Evolutionary conservation across 2,113 vertebrate genomes (phyloP).

Genomic region (Eupsittula cactorum): DNA sequence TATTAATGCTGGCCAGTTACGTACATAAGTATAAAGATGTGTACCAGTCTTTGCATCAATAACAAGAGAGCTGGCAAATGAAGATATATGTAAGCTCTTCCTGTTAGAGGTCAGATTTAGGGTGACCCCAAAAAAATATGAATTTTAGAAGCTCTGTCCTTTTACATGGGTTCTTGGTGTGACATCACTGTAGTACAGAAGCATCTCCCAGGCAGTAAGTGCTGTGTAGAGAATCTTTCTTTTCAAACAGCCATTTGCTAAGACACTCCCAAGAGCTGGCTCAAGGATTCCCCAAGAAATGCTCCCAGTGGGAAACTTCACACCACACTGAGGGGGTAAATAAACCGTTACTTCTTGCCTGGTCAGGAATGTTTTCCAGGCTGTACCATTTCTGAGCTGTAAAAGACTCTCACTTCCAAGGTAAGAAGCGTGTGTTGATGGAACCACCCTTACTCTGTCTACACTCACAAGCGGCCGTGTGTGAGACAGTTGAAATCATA

Average conservation of each 20-base stretch:
- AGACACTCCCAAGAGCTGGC: fast-evolving
- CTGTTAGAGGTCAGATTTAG: background rate
- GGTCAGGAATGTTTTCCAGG: background rate
- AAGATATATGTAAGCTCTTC: background rate
- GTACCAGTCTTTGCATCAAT: background rate
- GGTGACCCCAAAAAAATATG: background rate
- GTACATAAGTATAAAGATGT: background rate
- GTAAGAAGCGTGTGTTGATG: background rate
- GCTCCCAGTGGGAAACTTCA: background rate
- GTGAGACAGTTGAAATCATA: background rate
- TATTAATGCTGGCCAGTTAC: background rate
- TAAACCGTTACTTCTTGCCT: background rate
- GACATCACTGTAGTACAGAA: background rate
- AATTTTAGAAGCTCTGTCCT: background rate
- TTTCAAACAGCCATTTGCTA: background rate
- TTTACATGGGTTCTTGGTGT: background rate
- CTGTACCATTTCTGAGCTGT: background rate
- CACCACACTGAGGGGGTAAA: background rate
- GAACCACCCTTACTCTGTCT: background rate
- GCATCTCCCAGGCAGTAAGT: background rate
- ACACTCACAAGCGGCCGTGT: fast-evolving
- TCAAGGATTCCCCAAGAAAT: background rate
- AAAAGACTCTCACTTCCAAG: background rate
- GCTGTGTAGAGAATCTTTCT: background rate
- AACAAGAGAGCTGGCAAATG: background rate